Evolutionary conservation across 2,797 vertebrate species (phyloP).

Genomic region (Taenioides sp.): DNA sequence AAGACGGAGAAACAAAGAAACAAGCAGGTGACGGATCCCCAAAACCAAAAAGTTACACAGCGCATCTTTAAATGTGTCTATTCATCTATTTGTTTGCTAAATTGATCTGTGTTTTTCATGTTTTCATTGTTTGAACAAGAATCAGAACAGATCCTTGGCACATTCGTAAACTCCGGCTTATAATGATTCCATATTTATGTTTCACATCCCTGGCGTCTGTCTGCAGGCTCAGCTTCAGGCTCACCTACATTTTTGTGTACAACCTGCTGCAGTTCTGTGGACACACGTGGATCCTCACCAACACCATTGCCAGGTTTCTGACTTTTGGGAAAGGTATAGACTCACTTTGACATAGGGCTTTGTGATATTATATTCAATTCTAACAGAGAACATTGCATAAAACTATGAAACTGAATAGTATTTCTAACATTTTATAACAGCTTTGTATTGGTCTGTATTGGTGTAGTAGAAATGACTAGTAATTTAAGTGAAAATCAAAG

Average conservation of each 20-base stretch:
- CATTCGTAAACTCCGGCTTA: not conserved
- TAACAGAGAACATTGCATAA: not conserved
- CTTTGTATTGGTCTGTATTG: too few relatives aligned
- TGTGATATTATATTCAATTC: not conserved
- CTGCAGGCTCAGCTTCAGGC: slow-evolving; percentile 78
- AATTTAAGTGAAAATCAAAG: too few relatives aligned
- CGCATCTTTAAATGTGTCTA: too few relatives aligned
- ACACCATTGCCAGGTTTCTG: slow-evolving; percentile 88
- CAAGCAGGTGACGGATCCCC: too few relatives aligned
- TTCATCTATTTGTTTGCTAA: too few relatives aligned
- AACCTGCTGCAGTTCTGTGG: slow-evolving; percentile 95
- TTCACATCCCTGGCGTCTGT: not conserved
- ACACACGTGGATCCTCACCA: slow-evolving; percentile 94
- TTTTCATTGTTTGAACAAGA: too few relatives aligned
- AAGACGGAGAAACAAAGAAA: too few relatives aligned
- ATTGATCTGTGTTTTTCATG: too few relatives aligned
- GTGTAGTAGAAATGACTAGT: too few relatives aligned
- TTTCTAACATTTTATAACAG: too few relatives aligned
- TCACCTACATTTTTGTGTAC: slow-evolving; percentile 84
- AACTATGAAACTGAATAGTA: too few relatives aligned
- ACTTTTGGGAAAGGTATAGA: slow-evolving; percentile 91
- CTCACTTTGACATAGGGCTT: not conserved
- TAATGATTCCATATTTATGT: not conserved
- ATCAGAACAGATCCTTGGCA: not conserved
- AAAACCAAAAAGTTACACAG: too few relatives aligned